phyloP scores from a whole-genome alignment of 1,140 invertebrate genomes.

The Dendroctonus valens region DNA sequence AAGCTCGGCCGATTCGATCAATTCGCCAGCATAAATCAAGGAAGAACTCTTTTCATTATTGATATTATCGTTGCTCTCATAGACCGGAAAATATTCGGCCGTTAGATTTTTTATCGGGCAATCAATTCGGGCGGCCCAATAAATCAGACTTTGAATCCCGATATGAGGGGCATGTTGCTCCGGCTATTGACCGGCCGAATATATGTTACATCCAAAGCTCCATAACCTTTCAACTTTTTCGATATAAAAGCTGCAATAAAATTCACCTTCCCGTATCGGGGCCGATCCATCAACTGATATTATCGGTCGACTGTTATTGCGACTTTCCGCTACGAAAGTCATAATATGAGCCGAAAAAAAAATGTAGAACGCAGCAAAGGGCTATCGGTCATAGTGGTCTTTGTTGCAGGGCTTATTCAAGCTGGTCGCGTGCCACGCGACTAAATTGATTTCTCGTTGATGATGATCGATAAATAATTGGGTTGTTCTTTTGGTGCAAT shows the following conservation, averaged over 20 bases:
- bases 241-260: slow-evolving; percentile 46
- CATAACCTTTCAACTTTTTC: slow-evolving; percentile 46
- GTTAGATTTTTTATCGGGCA: slow-evolving; percentile 36
- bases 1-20: background rate
- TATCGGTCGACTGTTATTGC: slow-evolving; percentile 30
- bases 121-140: slow-evolving; percentile 31
- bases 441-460: too few species aligned
- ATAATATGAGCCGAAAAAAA: background rate
- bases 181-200: slow-evolving; percentile 37
- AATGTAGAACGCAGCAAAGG: background rate
- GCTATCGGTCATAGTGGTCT: slow-evolving; percentile 7
- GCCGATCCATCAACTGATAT: slow-evolving; percentile 47
- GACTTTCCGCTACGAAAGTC: slow-evolving; percentile 3
- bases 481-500: too few species aligned
- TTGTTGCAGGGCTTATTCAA: too few species aligned
- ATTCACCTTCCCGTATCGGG: slow-evolving; percentile 47
- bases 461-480: too few species aligned
- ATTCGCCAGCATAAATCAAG: slow-evolving; percentile 17
- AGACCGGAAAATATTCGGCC: slow-evolving; percentile 28
- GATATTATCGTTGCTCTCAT: slow-evolving; percentile 30
- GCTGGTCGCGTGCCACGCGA: too few species aligned
- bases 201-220: slow-evolving; percentile 21
- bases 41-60: slow-evolving; percentile 30
- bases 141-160: slow-evolving; percentile 37
- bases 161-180: slow-evolving; percentile 34